A percentile compares a stretch with the other conserved stretches of the same genome.
These are phyloP conservation scores for Temnothorax unifasciatus DNA, from an alignment of 2,888 invertebrate species.

Conservation along the genomic window DNA sequence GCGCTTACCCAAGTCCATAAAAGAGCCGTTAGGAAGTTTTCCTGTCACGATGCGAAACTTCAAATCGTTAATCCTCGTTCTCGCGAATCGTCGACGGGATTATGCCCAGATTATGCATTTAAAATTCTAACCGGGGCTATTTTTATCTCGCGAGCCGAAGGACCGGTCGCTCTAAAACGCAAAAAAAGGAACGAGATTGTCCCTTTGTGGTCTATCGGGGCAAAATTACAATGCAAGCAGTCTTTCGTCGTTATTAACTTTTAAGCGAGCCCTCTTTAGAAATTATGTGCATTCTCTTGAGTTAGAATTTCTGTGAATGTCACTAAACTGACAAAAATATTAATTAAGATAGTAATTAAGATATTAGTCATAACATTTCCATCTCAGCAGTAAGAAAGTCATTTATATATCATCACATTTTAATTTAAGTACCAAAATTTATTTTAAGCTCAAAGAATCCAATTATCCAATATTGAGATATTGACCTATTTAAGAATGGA, in stretches of 20 bases:
- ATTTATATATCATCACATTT: slow-evolving; percentile 3
- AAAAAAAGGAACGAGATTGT: slow-evolving; percentile 8
- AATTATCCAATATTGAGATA: neutral
- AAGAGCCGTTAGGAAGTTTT: slow-evolving; percentile 75
- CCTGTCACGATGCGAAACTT: slow-evolving; percentile 42
- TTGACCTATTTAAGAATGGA: slow-evolving; percentile 13
- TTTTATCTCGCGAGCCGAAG: slow-evolving; percentile 48
- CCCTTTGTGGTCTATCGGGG: neutral
- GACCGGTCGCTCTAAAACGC: neutral
- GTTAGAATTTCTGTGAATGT: neutral
- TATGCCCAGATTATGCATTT: slow-evolving; percentile 64
- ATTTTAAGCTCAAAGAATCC: neutral
- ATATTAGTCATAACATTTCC: slow-evolving; percentile 3
- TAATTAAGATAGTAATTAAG: neutral
- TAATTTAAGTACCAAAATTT: slow-evolving; percentile 11
- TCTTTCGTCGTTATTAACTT: neutral
- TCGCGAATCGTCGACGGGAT: slow-evolving; percentile 64
- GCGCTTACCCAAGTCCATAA: slow-evolving; percentile 56
- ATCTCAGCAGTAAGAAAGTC: neutral
- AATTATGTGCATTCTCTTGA: neutral
- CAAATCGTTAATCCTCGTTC: slow-evolving; percentile 66
- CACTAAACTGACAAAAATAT: neutral
- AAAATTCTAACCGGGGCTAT: slow-evolving; percentile 69
- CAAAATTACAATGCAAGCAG: neutral
- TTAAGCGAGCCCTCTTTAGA: neutral